Conservation (phyloP, 2,888 invertebrate species). For the Plusia festucae region DNA sequence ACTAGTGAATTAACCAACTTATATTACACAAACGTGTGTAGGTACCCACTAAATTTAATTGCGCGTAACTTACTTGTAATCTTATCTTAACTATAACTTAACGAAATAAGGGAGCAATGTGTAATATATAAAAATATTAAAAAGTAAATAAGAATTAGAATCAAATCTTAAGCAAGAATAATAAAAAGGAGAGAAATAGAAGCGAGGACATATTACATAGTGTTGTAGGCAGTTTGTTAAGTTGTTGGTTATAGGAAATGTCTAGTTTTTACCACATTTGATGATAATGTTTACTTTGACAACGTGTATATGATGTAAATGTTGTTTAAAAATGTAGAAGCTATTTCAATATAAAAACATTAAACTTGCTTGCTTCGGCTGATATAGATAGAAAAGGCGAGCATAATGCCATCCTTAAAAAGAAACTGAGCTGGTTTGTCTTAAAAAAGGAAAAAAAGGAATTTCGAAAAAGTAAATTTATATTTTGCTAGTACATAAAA, state of each 20-base stretch:
- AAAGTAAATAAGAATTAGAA: conserved; percentile 65
- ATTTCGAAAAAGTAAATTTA: too few relatives aligned
- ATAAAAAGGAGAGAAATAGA: conserved; percentile 54
- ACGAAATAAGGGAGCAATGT: conserved; percentile 51
- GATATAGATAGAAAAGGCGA: too few relatives aligned
- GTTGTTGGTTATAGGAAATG: not conserved
- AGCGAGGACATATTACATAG: conserved; percentile 63
- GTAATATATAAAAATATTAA: conserved; percentile 57
- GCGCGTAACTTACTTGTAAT: conserved; percentile 35
- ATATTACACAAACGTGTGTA: conserved; percentile 8
- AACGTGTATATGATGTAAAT: too few relatives aligned
- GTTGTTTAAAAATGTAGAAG: too few relatives aligned
- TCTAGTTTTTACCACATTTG: conserved; percentile 5
- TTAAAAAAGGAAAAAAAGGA: too few relatives aligned
- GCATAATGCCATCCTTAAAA: too few relatives aligned
- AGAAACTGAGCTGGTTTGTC: too few relatives aligned
- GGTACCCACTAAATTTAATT: conserved; percentile 35
- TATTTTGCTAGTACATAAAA: too few relatives aligned
- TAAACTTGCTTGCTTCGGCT: too few relatives aligned
- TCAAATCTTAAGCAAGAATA: conserved; percentile 66
- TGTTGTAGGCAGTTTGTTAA: conserved; percentile 15
- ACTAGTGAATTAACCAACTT: not conserved
- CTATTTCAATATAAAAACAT: too few relatives aligned
- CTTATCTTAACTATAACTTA: conserved; percentile 40
- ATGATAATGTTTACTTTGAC: not conserved